phyloP scores from a whole-genome alignment of 92 coral and sea anemone species.

The Umimayanthus kanabou region DNA sequence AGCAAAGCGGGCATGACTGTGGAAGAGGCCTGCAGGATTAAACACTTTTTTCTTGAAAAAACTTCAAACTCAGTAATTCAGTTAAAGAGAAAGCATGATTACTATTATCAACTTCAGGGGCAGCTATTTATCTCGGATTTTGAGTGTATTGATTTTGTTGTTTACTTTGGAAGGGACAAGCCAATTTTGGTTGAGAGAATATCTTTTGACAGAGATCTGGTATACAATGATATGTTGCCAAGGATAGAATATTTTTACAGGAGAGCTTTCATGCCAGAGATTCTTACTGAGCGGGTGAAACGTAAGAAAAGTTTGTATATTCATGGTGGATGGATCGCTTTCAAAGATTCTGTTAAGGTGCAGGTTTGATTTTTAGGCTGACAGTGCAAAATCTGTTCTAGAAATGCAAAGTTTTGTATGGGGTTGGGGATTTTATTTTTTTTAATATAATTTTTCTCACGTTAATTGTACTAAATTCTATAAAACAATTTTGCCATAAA shows the following conservation, averaged over 20 bases:
- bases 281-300: slow-evolving; percentile 32
- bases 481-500: too few relatives aligned
- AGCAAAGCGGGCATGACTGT: slow-evolving; percentile 64
- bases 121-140: slow-evolving; percentile 7
- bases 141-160: slow-evolving; percentile 8
- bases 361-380: background rate
- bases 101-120: slow-evolving; percentile 30
- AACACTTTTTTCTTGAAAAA: slow-evolving; percentile 34
- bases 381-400: background rate
- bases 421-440: background rate
- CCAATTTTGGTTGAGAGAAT: slow-evolving; percentile 27
- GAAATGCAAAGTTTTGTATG: too few relatives aligned
- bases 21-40: slow-evolving; percentile 51
- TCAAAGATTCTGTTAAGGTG: slow-evolving; percentile 27
- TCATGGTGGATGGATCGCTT: slow-evolving; percentile 38
- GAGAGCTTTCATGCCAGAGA: slow-evolving; percentile 31
- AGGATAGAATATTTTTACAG: slow-evolving; percentile 17
- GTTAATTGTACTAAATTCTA: too few relatives aligned
- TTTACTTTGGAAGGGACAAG: slow-evolving; percentile 21
- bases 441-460: background rate
- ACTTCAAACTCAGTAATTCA: slow-evolving; percentile 12
- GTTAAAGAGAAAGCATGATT: slow-evolving; percentile 18
- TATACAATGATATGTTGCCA: slow-evolving; percentile 13
- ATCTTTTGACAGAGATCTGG: slow-evolving; percentile 19
- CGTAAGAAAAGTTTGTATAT: slow-evolving; percentile 11